Percentiles rank a stretch among this genome's conserved stretches.
Evolutionary conservation across 1,140 invertebrate species (phyloP).

Genomic region (Bombus huntii): DNA sequence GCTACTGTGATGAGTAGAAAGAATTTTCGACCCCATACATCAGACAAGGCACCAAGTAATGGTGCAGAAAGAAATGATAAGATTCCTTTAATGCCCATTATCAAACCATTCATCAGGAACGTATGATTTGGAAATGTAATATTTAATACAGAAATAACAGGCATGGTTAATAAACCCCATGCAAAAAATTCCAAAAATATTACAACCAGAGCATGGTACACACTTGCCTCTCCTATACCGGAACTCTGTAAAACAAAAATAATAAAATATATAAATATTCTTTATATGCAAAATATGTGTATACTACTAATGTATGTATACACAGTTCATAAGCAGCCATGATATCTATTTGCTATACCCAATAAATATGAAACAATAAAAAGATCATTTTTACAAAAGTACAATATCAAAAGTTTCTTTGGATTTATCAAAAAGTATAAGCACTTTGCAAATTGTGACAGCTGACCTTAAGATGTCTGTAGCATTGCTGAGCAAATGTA

Average conservation of each 20-base stretch:
- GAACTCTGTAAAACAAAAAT: slow-evolving; percentile 86
- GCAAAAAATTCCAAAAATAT: slow-evolving; percentile 99
- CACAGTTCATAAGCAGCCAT: slow-evolving; percentile 46
- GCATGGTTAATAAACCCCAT: slow-evolving; percentile 99
- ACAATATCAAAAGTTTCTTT: slow-evolving; percentile 16
- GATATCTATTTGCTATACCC: slow-evolving; percentile 52
- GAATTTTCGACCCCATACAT: slow-evolving; percentile 99
- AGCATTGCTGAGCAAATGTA: slow-evolving; percentile 79
- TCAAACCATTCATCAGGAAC: slow-evolving; percentile 99
- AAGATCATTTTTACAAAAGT: slow-evolving; percentile 11
- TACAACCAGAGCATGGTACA: slow-evolving; percentile 98
- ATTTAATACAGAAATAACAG: slow-evolving; percentile 98
- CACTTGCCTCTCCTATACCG: slow-evolving; percentile 95
- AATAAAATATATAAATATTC: slow-evolving; percentile 34
- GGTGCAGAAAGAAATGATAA: slow-evolving; percentile 98
- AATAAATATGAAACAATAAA: slow-evolving; percentile 25
- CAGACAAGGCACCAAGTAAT: slow-evolving; percentile 97
- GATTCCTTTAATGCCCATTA: slow-evolving; percentile 99
- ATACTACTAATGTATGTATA: background rate
- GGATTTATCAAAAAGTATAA: slow-evolving; percentile 42
- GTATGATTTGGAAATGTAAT: slow-evolving; percentile 99
- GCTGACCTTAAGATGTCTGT: slow-evolving; percentile 81
- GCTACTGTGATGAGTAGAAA: slow-evolving; percentile 99
- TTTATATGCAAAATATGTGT: background rate
- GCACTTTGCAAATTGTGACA: slow-evolving; percentile 52